These are phyloP conservation scores for Bimastos eiseni DNA, from an alignment of 2,888 invertebrate species.

Conservation along the genomic window DNA sequence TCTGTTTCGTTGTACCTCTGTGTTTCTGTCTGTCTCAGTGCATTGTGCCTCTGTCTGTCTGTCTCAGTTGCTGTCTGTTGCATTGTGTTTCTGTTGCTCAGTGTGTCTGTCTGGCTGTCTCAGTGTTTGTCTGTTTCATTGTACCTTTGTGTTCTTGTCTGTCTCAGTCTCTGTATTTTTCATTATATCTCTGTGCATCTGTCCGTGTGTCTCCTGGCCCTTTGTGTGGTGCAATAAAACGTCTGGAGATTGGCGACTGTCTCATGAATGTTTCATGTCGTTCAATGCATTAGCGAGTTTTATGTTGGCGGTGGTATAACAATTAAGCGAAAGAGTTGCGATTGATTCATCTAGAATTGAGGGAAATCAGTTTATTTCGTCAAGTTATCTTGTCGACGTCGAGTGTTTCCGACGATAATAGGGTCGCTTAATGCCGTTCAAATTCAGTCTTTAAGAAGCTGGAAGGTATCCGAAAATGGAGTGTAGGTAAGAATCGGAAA, in stretches of 20 bases:
- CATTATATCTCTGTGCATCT: not conserved
- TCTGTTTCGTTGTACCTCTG: not conserved
- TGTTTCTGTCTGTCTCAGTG: not conserved
- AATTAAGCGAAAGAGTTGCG: too few relatives aligned
- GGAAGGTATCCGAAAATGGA: not conserved
- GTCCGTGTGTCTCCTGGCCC: not conserved
- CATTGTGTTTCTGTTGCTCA: too few relatives aligned
- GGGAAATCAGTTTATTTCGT: too few relatives aligned
- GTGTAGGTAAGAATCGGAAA: not conserved
- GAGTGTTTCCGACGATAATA: too few relatives aligned
- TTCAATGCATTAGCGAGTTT: too few relatives aligned
- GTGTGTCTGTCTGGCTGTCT: not conserved
- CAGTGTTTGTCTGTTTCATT: not conserved
- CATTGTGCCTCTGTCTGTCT: too few relatives aligned
- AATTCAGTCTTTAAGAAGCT: too few relatives aligned
- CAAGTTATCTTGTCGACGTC: too few relatives aligned
- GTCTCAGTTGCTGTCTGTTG: not conserved
- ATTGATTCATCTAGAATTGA: too few relatives aligned
- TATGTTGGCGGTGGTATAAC: too few relatives aligned
- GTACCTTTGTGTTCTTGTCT: not conserved
- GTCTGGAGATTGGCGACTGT: not conserved
- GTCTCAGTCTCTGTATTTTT: not conserved
- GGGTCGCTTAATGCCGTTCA: too few relatives aligned
- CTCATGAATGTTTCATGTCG: not conserved
- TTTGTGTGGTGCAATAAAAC: not conserved